Conservation (phyloP, 2,113 vertebrate genomes). For the Percina caprodes region DNA sequence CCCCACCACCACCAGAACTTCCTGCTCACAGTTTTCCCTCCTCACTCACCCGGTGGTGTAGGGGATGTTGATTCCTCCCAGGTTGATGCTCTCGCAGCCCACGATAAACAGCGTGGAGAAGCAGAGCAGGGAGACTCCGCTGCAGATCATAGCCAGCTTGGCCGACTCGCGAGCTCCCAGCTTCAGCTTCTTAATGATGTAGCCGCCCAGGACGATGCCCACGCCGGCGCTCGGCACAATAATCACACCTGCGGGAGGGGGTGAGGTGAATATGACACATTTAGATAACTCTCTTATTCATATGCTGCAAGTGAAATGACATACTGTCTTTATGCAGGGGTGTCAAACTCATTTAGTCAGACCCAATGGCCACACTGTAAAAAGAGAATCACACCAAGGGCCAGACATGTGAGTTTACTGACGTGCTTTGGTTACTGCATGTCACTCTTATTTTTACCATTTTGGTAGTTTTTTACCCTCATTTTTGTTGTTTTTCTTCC, state of each 20-base stretch:
- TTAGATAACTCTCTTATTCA: background rate
- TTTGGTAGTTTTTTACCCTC: too few relatives aligned
- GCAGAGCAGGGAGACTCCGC: conserved; percentile 95
- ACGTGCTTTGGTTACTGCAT: too few relatives aligned
- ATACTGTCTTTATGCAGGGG: background rate
- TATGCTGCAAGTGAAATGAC: too few relatives aligned
- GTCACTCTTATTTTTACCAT: too few relatives aligned
- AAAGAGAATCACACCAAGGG: too few relatives aligned
- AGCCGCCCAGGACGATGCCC: conserved; percentile 95
- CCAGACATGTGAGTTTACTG: too few relatives aligned
- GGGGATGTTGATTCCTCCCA: conserved; percentile 98
- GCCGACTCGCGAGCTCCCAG: conserved; percentile 96
- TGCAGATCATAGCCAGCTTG: conserved; percentile 98
- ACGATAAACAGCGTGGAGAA: conserved; percentile 99
- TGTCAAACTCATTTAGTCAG: too few relatives aligned
- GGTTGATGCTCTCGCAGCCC: conserved; percentile 97
- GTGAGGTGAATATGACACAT: background rate
- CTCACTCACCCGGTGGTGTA: conserved; percentile 91
- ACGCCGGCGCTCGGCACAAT: conserved; percentile 98
- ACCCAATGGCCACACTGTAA: too few relatives aligned
- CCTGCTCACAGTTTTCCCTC: background rate
- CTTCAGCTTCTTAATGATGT: conserved; percentile 98
- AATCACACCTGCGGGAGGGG: conserved; percentile 87
- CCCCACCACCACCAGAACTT: background rate
- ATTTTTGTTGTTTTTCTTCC: too few relatives aligned